Base-by-base conservation (phyloP, 1,140 invertebrate species). In the Drosophila ohnishii region DNA sequence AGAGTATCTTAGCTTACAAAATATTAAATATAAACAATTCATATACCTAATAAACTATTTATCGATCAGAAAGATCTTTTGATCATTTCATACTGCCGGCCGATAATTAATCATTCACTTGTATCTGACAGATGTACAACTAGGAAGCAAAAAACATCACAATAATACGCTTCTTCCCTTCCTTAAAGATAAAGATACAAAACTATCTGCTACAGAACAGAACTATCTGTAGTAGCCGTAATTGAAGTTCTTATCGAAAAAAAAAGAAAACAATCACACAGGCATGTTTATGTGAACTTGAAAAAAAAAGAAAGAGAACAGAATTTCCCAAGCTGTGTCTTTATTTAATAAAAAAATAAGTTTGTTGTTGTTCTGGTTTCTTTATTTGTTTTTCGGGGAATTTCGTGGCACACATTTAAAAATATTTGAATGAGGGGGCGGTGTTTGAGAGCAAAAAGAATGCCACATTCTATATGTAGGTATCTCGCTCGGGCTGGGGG, bases 371-470 rank as follows among this genome's bases (percentile, higher is more conserved):
- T 9, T 48, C 13, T 66, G 34, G 1, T 34, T 22, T 7, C n/a
- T 14, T 22, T 34, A n/a, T 48, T 48, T 47, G 7, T 7, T 32
- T 37, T 69, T 48, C 11, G 22, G 25, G 10, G 65, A 47, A 71
- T 71, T 69, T 71, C 42, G 64, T 78, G 75, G 75, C 75, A 78
- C 66, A 78, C 40, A 78, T 78, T 78, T 78, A 35, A 64, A 71
- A 78, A 64, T 70, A 76, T 57, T 63, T 71, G 34, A 34, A 59
- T 53, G 65, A 5, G 25, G 55, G 65, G 73, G 59, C 58, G 65
- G 75, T 51, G 58, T 58, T 63, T 44, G 37, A 56, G 42, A 48
- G 42, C 35, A 40, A 37, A 58, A 60, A 55, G 62, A 57, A 58
- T 47, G 39, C 35, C 61, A 45, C 7, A 19, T 34, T 45, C 39